Percentiles rank a stretch among this genome's conserved stretches.
These are phyloP conservation scores for Chelonus formosanus DNA, from an alignment of 2,888 invertebrate genomes.

Conservation along the genomic window DNA sequence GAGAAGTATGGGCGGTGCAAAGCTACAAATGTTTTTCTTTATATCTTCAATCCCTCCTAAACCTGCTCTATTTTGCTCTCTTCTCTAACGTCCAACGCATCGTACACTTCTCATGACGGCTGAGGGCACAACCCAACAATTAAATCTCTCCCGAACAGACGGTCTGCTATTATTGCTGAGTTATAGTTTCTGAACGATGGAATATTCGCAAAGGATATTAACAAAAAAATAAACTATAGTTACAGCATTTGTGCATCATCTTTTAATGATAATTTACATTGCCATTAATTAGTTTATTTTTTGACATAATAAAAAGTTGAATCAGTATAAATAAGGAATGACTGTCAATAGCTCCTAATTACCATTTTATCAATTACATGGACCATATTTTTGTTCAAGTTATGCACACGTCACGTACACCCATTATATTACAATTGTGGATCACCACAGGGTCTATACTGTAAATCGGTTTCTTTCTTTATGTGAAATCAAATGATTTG, in stretches of 20 bases:
- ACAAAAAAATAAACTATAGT: conserved; percentile 31
- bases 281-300: conserved; percentile 31
- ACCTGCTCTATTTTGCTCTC: conserved; percentile 46
- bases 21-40: conserved; percentile 14
- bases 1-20: conserved; percentile 17
- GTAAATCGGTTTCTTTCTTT: too few species aligned
- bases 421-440: too few species aligned
- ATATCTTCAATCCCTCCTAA: conserved; percentile 43
- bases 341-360: conserved; percentile 14
- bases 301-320: conserved; percentile 12
- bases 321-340: conserved; percentile 1
- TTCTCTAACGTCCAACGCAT: conserved; percentile 37
- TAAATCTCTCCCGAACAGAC: conserved; percentile 57
- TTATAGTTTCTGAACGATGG: conserved; percentile 53
- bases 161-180: conserved; percentile 59
- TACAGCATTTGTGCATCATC: conserved; percentile 36
- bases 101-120: conserved; percentile 52
- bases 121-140: conserved; percentile 56
- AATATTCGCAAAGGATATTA: conserved; percentile 28
- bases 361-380: not conserved
- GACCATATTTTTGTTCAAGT: not conserved
- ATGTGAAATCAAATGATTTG: too few species aligned
- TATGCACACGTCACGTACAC: too few species aligned
- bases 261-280: conserved; percentile 29
- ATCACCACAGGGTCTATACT: too few species aligned